Conservation (phyloP, 2,797 vertebrate genomes). For the Mus caroli region DNA sequence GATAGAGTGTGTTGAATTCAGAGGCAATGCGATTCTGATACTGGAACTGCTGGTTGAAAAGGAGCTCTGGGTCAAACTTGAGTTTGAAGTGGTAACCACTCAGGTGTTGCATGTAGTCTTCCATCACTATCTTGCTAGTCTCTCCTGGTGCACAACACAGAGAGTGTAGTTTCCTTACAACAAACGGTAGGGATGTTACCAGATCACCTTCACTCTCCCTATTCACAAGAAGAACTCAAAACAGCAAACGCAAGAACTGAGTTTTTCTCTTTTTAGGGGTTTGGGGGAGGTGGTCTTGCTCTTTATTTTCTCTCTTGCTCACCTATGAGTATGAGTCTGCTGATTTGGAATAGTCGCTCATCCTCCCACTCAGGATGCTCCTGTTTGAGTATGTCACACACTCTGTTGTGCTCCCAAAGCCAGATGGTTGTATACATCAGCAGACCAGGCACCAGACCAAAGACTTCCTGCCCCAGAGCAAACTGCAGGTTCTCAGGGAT, state of each 20-base stretch:
- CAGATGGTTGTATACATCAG: slow-evolving; percentile 99
- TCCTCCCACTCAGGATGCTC: slow-evolving; percentile 97
- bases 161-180: not conserved
- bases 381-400: slow-evolving; percentile 94
- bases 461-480: slow-evolving; percentile 97
- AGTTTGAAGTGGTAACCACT: slow-evolving; percentile 98
- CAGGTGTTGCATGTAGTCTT: slow-evolving; percentile 98
- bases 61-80: slow-evolving; percentile 97
- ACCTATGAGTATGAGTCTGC: slow-evolving; percentile 96
- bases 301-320: slow-evolving; percentile 77
- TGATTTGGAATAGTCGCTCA: slow-evolving; percentile 96
- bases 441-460: slow-evolving; percentile 97
- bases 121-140: slow-evolving; percentile 99
- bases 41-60: slow-evolving; percentile 96
- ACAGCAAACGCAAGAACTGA: not conserved
- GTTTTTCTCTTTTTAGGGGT: not conserved
- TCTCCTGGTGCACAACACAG: slow-evolving; percentile 90
- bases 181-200: not conserved
- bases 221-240: not conserved
- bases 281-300: not conserved
- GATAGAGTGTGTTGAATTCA: slow-evolving; percentile 98
- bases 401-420: slow-evolving; percentile 97
- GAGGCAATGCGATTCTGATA: slow-evolving; percentile 98
- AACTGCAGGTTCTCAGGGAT: slow-evolving; percentile 93
- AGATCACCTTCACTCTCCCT: not conserved